Evolutionary conservation across 1,140 invertebrate species (phyloP).

Genomic region (silkworm (Bombyx mori)): ASM3026992v2 NC_085119.1:7207501-7208000

Average conservation of each 20-base stretch:
- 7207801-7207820: slow-evolving; percentile 48
- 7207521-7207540: slow-evolving; percentile 72
- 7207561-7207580: slow-evolving; percentile 80
- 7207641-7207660: too few species aligned
- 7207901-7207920: slow-evolving; percentile 21
- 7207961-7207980: slow-evolving; percentile 58
- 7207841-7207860: slow-evolving; percentile 12
- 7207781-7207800: slow-evolving; percentile 53
- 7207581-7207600: slow-evolving; percentile 82
- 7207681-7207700: slow-evolving; percentile 1
- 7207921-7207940: slow-evolving; percentile 47
- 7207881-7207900: slow-evolving; percentile 19
- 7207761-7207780: slow-evolving; percentile 67
- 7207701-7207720: slow-evolving; percentile 8
- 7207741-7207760: slow-evolving; percentile 87
- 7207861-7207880: background rate
- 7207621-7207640: too few species aligned
- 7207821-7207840: slow-evolving; percentile 40
- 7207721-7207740: slow-evolving; percentile 77
- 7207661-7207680: slow-evolving; percentile 2
- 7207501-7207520: slow-evolving; percentile 74
- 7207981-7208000: slow-evolving; percentile 61
- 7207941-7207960: slow-evolving; percentile 50
- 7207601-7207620: slow-evolving; percentile 60
- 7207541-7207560: slow-evolving; percentile 76